Base-by-base conservation (phyloP, 53 echinoderm and acorn worm genomes). In the Crossaster papposus region DNA sequence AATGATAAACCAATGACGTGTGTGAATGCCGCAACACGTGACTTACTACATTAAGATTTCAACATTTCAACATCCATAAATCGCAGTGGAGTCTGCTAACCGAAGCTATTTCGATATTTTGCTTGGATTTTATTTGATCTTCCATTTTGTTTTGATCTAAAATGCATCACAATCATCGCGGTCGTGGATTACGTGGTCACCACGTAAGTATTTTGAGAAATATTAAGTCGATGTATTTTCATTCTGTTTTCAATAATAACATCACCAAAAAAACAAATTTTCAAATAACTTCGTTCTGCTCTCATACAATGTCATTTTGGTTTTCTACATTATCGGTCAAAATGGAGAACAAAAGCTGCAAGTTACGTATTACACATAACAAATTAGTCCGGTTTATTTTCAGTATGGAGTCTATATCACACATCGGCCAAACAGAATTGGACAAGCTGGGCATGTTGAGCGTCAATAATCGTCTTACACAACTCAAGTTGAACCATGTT, bases 101-200 rank as follows among this genome's bases (percentile, higher is more conserved):
- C 44, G 17, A 74, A 74, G 4, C 1, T 14, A 74, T 74, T 22
- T 17, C 4, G 11, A 24, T 13, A 34, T 32, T 74, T 74, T 22
- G 14, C 22, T n/a, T 34, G 0, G 31, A 14, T 71, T 5, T 17
- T 36, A n/a, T 74, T 33, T 2, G 35, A 17, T 74, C 22, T 14
- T 74, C 34, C 12, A 74, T 5, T 24, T 22, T 74, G 14, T 35
- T 14, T 14, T 58, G 58, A n/a, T 50, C 79, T 22, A 44, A 23
- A 29, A 79, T 79, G 79, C 79, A 80, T 33, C 80, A 80, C 31
- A 58, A 80, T 3, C 54, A 55, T 23, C 80, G 30, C 55, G 54
- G 58, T 15, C 58, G 32, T n/a, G 54, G 58, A 14, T 52, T 51
- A n/a, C 28, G 24, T 52, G 51, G 52, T 52, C 79, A 79, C 52